These are phyloP conservation scores for Pachyseris speciosa DNA, from an alignment of 64 coral and sea anemone genomes.

Conservation along the genomic window DNA sequence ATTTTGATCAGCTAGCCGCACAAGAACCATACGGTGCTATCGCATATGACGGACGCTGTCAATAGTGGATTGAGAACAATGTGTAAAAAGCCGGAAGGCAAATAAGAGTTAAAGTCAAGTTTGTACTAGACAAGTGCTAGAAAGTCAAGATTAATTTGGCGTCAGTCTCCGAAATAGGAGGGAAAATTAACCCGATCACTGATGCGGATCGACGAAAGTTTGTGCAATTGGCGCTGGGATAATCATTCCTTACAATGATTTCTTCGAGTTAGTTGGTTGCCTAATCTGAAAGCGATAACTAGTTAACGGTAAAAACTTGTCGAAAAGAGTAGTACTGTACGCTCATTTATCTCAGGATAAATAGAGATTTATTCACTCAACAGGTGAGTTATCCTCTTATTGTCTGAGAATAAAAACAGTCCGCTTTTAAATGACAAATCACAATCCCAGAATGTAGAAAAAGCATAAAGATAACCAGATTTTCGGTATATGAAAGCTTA, in stretches of 20 bases:
- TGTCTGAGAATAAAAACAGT: background rate
- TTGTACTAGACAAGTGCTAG: background rate
- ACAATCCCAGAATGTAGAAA: background rate
- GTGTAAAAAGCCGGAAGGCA: background rate
- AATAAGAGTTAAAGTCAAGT: background rate
- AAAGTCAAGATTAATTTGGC: too few relatives aligned
- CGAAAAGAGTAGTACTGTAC: too few relatives aligned
- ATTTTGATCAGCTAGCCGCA: too few relatives aligned
- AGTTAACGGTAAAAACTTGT: too few relatives aligned
- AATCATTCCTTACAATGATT: background rate
- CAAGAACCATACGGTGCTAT: too few relatives aligned
- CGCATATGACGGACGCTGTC: background rate
- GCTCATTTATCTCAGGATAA: too few relatives aligned
- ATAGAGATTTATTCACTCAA: background rate
- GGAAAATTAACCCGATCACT: background rate
- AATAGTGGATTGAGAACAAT: background rate
- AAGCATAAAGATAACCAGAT: slow-evolving; percentile 18
- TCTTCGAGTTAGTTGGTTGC: too few relatives aligned
- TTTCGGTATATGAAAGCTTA: background rate
- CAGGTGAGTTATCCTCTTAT: background rate
- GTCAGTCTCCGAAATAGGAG: background rate
- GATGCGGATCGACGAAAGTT: too few relatives aligned
- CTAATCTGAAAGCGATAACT: too few relatives aligned
- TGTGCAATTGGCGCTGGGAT: too few relatives aligned
- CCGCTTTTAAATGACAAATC: background rate